A percentile compares a stretch with the other conserved stretches of the same genome.
These are phyloP conservation scores for Xenopus tropicalis DNA, from an alignment of 2,113 vertebrate genomes.

Conservation along the genomic window DNA sequence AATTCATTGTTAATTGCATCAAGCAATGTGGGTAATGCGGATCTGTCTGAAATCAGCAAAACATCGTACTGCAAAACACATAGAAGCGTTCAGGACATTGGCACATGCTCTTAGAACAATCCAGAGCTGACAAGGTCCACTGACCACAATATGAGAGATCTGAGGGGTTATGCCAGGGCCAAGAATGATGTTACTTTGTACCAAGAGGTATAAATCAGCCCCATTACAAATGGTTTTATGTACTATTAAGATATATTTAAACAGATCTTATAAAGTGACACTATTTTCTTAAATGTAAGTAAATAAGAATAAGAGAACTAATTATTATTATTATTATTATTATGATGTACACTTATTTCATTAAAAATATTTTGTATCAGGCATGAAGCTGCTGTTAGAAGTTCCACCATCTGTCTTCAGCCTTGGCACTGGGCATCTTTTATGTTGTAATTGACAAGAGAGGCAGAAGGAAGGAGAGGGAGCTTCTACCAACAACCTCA, in stretches of 20 bases:
- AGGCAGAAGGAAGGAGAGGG: too few relatives aligned
- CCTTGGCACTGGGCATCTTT: too few relatives aligned
- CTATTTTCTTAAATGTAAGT: too few relatives aligned
- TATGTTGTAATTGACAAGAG: too few relatives aligned
- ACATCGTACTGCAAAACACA: neutral
- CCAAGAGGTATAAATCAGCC: neutral
- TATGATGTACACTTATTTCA: too few relatives aligned
- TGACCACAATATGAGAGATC: neutral
- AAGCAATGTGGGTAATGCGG: conserved; percentile 40
- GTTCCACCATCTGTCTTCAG: too few relatives aligned
- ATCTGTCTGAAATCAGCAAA: conserved; percentile 39
- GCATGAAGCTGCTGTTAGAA: too few relatives aligned
- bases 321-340: too few relatives aligned
- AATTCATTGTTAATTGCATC: conserved; percentile 48
- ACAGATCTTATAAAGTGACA: too few relatives aligned
- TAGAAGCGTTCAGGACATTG: conserved; percentile 3
- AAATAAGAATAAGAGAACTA: too few relatives aligned
- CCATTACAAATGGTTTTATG: neutral
- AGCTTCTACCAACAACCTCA: too few relatives aligned
- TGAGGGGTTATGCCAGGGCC: neutral
- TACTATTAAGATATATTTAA: neutral
- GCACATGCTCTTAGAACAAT: conserved; percentile 15
- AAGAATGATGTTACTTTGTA: neutral
- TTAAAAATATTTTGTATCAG: too few relatives aligned
- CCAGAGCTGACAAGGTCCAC: conserved; percentile 9